Percentiles rank a stretch among this genome's conserved stretches.
These are phyloP conservation scores for Phyllopteryx taeniolatus DNA, from an alignment of 2,113 vertebrate species.

Conservation along the genomic window DNA sequence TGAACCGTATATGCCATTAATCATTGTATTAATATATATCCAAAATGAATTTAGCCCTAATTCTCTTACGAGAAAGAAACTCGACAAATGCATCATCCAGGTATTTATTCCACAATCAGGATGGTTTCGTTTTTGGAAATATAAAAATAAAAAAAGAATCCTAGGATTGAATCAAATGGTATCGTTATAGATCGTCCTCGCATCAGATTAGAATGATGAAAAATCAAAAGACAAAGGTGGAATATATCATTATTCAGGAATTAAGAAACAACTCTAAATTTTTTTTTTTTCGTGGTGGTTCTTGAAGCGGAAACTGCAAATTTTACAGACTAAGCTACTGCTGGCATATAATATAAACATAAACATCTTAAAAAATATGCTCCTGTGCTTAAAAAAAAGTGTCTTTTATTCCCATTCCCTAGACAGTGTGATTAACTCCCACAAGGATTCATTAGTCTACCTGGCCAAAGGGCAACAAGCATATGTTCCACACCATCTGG, in stretches of 20 bases:
- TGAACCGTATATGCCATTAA: no score
- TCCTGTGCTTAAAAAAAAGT: constrained; percentile 44
- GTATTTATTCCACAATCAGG: no score
- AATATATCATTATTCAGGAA: neutral
- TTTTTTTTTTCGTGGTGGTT: neutral
- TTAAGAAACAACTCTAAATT: neutral
- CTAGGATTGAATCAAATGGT: no score
- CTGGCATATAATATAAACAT: constrained; percentile 21
- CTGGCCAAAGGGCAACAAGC: constrained; percentile 70
- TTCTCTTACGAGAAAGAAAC: no score
- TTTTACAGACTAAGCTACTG: neutral
- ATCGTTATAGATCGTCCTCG: neutral
- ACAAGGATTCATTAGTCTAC: constrained; percentile 72
- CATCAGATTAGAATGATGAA: neutral
- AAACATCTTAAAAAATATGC: constrained; percentile 31
- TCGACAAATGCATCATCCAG: no score
- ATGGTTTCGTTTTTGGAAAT: no score
- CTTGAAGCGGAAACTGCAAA: neutral
- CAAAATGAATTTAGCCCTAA: no score
- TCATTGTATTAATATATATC: no score
- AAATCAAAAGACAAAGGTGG: neutral
- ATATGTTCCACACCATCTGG: constrained; percentile 70
- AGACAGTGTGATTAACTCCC: constrained; percentile 63
- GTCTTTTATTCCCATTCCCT: constrained; percentile 48
- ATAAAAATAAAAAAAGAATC: no score